A percentile compares a stretch with the other conserved stretches of the same genome.
phyloP scores from a whole-genome alignment of 2,113 vertebrate genomes.

The Pheucticus melanocephalus region DNA sequence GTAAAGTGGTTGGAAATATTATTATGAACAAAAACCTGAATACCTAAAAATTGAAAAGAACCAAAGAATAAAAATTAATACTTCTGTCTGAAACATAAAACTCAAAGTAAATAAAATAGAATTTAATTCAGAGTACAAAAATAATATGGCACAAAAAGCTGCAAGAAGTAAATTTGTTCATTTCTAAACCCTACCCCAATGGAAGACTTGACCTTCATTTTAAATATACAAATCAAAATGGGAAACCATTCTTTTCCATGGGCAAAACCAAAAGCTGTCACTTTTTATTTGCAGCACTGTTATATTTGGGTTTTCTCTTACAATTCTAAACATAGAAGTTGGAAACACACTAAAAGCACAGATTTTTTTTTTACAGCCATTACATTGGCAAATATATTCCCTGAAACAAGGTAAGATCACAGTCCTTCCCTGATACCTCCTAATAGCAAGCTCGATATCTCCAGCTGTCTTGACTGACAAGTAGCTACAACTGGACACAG shows the following conservation, averaged over 20 bases:
- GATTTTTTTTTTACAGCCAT: background rate
- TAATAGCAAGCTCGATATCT: background rate
- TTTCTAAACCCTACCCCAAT: background rate
- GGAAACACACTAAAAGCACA: background rate
- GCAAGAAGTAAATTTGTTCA: background rate
- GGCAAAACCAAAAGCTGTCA: background rate
- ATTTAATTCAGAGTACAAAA: background rate
- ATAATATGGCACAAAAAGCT: background rate
- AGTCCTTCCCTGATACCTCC: background rate
- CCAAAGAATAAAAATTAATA: background rate
- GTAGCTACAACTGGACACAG: background rate
- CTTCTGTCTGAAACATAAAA: background rate
- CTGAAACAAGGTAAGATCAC: background rate
- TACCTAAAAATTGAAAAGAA: background rate
- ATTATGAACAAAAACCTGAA: background rate
- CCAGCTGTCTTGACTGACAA: background rate
- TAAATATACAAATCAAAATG: background rate
- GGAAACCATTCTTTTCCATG: background rate
- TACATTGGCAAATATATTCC: background rate
- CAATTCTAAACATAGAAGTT: background rate
- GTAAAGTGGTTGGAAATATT: background rate
- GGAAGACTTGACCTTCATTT: background rate
- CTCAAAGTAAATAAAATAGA: background rate
- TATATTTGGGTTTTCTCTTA: background rate
- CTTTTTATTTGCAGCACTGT: background rate